These are phyloP conservation scores for Artemia sinica DNA, from an alignment of 2,888 invertebrate species.

Conservation along the genomic window DNA sequence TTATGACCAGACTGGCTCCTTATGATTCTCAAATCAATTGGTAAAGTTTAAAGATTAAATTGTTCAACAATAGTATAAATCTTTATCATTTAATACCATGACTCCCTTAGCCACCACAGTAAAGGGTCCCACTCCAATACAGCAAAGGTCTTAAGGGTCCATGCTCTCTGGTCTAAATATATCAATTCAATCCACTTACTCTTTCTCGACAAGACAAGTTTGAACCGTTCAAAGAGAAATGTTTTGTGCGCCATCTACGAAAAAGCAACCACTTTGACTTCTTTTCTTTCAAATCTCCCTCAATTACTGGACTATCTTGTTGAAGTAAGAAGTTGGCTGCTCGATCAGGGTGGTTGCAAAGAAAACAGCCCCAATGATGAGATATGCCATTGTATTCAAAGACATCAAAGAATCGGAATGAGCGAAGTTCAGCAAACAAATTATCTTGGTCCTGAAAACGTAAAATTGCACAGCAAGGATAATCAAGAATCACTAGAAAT, in stretches of 20 bases:
- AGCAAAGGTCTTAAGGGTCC: too few species aligned
- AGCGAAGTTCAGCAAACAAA: conserved; percentile 62
- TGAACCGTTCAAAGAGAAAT: conserved; percentile 82
- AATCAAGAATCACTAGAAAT: too few species aligned
- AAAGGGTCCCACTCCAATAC: too few species aligned
- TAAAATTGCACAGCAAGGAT: too few species aligned
- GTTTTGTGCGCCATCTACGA: conserved; percentile 75
- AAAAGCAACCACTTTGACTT: conserved; percentile 80
- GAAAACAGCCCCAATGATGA: conserved; percentile 68
- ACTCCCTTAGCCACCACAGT: too few species aligned
- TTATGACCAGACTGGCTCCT: too few species aligned
- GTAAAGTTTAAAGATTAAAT: too few species aligned
- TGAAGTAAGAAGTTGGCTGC: conserved; percentile 57
- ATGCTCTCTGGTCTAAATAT: too few species aligned
- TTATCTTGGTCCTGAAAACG: conserved; percentile 59
- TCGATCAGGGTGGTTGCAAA: conserved; percentile 79
- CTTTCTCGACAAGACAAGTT: conserved; percentile 71
- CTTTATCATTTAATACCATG: too few species aligned
- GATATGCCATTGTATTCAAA: conserved; percentile 55
- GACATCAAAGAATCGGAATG: conserved; percentile 76
- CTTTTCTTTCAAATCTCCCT: conserved; percentile 77
- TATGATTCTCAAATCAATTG: too few species aligned
- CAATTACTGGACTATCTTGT: conserved; percentile 69
- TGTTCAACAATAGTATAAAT: too few species aligned
- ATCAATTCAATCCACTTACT: conserved; percentile 38